phyloP scores from a whole-genome alignment of 2,888 invertebrate genomes.

The Hedychridium roseum region DNA sequence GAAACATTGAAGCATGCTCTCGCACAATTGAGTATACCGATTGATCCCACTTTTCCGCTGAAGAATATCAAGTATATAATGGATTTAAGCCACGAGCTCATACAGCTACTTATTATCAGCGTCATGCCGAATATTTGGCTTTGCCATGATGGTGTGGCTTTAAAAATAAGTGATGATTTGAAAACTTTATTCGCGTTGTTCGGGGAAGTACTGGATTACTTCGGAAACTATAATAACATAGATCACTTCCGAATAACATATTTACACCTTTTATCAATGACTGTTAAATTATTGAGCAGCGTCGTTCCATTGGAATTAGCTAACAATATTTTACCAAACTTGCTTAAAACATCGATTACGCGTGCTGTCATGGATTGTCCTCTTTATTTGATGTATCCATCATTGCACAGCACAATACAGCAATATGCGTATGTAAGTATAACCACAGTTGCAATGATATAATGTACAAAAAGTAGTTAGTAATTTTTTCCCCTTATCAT shows the following conservation, averaged over 20 bases:
- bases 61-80: constrained; percentile 46
- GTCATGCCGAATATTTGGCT: constrained; percentile 69
- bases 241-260: constrained; percentile 62
- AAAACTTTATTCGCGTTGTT: constrained; percentile 65
- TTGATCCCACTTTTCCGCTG: constrained; percentile 40
- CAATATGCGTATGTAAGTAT: constrained; percentile 63
- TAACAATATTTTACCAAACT: constrained; percentile 61
- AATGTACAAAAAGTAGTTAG: no score
- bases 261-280: constrained; percentile 63
- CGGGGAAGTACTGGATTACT: constrained; percentile 64
- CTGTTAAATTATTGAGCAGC: constrained; percentile 58
- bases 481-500: constrained; percentile 24
- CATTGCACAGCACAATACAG: constrained; percentile 60
- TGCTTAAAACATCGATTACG: constrained; percentile 62
- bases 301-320: constrained; percentile 63
- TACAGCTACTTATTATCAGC: constrained; percentile 67
- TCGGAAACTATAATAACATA: constrained; percentile 37
- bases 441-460: no score
- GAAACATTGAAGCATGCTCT: constrained; percentile 58
- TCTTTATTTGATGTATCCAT: constrained; percentile 64
- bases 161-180: constrained; percentile 47
- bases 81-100: constrained; percentile 56
- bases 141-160: constrained; percentile 42
- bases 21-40: constrained; percentile 41
- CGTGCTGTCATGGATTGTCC: constrained; percentile 64